A percentile compares a stretch with the other conserved stretches of the same genome.
Conservation (phyloP, 2,888 invertebrate genomes). For the Galerucella calmariensis region DNA sequence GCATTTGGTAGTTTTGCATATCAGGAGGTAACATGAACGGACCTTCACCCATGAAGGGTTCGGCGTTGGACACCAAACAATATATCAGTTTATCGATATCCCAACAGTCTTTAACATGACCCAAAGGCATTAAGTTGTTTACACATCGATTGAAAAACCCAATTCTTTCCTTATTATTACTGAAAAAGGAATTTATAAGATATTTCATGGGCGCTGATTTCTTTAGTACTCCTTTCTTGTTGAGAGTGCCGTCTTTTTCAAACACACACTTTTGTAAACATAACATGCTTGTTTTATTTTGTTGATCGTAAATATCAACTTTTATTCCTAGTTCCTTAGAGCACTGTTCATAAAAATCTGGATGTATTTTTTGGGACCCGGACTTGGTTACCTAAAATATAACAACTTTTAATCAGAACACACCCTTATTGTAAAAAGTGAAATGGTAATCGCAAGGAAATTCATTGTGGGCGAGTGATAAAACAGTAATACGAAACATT, state of each 20-base stretch:
- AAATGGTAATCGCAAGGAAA: too few relatives aligned
- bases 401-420: neutral
- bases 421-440: too few relatives aligned
- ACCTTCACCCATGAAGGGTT: neutral
- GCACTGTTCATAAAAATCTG: conserved; percentile 2
- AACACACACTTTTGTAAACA: conserved; percentile 5
- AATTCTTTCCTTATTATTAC: neutral
- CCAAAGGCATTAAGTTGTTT: neutral
- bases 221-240: neutral
- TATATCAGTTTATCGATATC: conserved; percentile 8
- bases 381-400: neutral
- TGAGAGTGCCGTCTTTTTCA: conserved; percentile 12
- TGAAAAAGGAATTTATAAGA: neutral
- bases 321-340: neutral
- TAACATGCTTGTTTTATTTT: neutral
- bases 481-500: too few relatives aligned
- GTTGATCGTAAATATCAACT: neutral
- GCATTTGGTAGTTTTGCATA: too few relatives aligned
- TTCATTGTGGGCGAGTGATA: too few relatives aligned
- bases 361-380: neutral
- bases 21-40: too few relatives aligned
- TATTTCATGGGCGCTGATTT: neutral
- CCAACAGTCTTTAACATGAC: neutral
- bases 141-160: neutral
- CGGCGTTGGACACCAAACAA: conserved; percentile 1